Evolutionary conservation across 1,140 invertebrate species (phyloP), one percentile per base, ranked within the genome.

Genomic region (Macrobrachium nipponense): DNA sequence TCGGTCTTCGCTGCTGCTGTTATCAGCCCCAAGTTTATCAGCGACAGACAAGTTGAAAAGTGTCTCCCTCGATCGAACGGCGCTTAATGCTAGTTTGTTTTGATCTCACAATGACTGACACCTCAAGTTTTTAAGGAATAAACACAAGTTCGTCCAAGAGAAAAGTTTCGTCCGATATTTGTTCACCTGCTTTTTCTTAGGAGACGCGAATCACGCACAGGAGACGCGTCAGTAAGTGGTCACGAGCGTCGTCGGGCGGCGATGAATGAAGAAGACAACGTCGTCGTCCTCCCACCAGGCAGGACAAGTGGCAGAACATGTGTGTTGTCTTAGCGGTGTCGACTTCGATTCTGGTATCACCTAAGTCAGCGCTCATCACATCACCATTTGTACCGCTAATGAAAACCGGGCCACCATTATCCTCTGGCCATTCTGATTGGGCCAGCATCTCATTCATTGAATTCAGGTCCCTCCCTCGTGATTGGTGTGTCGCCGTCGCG

Each of bases 341-440:
- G 60, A 27, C 23, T 73, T 77, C 82, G 80, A 62, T 79, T 70
- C 80, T 82, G 80, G 64, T 73, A 82, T 82, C 86, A 82, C 86
- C 76, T 77, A 79, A 79, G 66, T 75, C 77, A 82, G 58, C 84
- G 75, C 87, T 89, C 88, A 89, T 89, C 88, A 89, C 88, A 87
- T 86, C 85, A 82, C 88, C 86, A 89, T 89, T 89, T 84, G 88
- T 86, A 89, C 88, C 88, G 72, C 88, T 87, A 89, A 89, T 89
- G 88, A 89, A 89, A 87, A 87, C 86, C 88, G 66, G 84, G 80
- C 75, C 88, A 76, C 87, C 87, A 88, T 88, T 88, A 88, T 86
- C 76, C 78, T 72, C 68, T 72, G 76, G 43, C 77, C 27, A 66
- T 44, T 43, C 84, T 68, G 58, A 86, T 86, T 86, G 84, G 84